Evolutionary conservation across 2,797 vertebrate species (phyloP), one percentile per base, ranked within the genome.

Genomic region (Orestias chungarensis): DNA sequence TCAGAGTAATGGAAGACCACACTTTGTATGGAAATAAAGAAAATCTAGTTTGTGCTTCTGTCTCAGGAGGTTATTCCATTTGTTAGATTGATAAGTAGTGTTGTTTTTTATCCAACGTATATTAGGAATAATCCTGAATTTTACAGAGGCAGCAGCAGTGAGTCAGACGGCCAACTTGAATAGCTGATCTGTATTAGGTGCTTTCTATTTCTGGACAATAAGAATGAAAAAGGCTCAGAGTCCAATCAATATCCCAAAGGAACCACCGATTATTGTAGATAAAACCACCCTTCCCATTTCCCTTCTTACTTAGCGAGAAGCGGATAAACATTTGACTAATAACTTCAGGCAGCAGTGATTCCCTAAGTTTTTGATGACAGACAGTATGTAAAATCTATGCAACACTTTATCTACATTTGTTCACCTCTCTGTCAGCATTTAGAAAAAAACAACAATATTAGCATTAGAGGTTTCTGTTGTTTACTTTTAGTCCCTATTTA

Each of bases 221-320:
- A 81, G 79, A 61, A 81, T 44, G 67, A 79, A 74, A 65, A 69
- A 82, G 73, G 66, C 81, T 77, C 11, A 0, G 8, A 46, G 59
- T 79, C 66, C 1, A 76, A 90, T 90, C 90, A 87, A 91, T 90
- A 87, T 64, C 43, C 57, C 59, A 49, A 67, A 79, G 75, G 79
- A 86, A 82, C 64, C 66, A 70, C 71, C 57, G 65, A 85, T 86
- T 76, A 80, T 69, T 81, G 70, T 44, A 80, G 72, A 83, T 81
- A 73, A 82, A 25, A 83, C 64, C 64, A 64, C 64, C 50, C 81
- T 75, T 81, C 76, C 75, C 79, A 82, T 84, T 86, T 90, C 84
- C 80, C 81, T 57, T 65, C 68, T 66, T 17, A 29, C 66, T 85
- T 81, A 78, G 70, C 77, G 81, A 82, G 75, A 69, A 76, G 81